These are phyloP conservation scores for Heterocephalus glaber DNA, from an alignment of 2,113 vertebrate genomes.

Conservation along the genomic window DNA sequence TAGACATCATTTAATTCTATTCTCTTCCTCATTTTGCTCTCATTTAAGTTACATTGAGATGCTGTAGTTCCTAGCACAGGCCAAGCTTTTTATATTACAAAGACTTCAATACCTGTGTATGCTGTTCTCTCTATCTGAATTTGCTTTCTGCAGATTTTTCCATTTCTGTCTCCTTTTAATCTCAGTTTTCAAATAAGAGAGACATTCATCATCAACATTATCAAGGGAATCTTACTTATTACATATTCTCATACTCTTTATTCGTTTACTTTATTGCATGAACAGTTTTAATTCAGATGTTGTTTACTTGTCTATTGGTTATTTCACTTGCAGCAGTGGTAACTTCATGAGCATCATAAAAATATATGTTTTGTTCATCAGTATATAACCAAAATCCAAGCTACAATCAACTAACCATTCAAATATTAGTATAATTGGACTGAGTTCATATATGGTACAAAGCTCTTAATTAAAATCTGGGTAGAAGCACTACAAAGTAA, in stretches of 20 bases:
- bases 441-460: slow-evolving; percentile 7
- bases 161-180: neutral
- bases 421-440: slow-evolving; percentile 12
- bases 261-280: neutral
- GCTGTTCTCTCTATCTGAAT: neutral
- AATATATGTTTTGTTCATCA: neutral
- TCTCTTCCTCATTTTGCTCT: neutral
- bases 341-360: neutral
- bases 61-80: neutral
- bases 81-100: neutral
- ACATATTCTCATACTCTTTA: neutral
- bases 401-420: neutral
- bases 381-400: neutral
- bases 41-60: neutral
- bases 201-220: neutral
- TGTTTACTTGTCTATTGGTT: neutral
- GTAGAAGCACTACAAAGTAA: slow-evolving; percentile 8
- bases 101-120: neutral
- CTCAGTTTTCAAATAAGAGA: neutral
- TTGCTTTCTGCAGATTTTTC: neutral
- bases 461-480: neutral
- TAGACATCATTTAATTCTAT: neutral
- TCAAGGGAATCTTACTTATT: neutral
- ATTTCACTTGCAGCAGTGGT: neutral
- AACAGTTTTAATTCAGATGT: neutral